Evolutionary conservation across 2,797 vertebrate species (phyloP).

Genomic region (Otus scops): DNA sequence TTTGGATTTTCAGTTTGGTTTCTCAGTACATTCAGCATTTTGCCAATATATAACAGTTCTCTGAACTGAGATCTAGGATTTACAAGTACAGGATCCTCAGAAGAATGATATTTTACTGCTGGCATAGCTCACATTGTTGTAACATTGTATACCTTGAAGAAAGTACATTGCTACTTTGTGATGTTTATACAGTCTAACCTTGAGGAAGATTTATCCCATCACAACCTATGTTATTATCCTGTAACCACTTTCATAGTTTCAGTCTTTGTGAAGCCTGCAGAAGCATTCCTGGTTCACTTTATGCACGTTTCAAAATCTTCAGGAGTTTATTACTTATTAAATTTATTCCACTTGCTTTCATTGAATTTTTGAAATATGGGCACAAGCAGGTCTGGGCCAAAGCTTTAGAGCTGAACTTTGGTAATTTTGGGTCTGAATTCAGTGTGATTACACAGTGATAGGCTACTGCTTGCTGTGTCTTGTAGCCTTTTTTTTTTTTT

Average conservation of each 20-base stretch:
- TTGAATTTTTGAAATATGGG: not conserved
- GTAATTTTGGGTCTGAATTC: not conserved
- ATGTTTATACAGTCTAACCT: not conserved
- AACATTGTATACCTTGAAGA: not conserved
- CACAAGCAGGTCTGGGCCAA: not conserved
- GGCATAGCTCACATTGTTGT: not conserved
- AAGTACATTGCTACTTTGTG: not conserved
- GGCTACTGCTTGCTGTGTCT: not conserved
- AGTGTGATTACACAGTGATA: not conserved
- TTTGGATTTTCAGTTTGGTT: not conserved
- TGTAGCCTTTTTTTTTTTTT: not conserved
- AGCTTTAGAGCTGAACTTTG: not conserved
- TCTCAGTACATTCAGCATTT: not conserved
- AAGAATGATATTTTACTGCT: not conserved
- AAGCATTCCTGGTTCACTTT: not conserved
- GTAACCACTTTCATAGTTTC: not conserved
- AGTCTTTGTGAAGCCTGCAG: not conserved
- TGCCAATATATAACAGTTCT: not conserved
- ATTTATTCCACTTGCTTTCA: not conserved
- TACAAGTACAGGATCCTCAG: not conserved
- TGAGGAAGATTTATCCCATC: not conserved
- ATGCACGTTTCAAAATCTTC: not conserved
- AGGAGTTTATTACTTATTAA: not conserved
- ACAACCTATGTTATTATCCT: not conserved
- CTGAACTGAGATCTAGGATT: not conserved